Evolutionary conservation across 2,888 invertebrate species (phyloP).

Genomic region (Beris chalybata): DNA sequence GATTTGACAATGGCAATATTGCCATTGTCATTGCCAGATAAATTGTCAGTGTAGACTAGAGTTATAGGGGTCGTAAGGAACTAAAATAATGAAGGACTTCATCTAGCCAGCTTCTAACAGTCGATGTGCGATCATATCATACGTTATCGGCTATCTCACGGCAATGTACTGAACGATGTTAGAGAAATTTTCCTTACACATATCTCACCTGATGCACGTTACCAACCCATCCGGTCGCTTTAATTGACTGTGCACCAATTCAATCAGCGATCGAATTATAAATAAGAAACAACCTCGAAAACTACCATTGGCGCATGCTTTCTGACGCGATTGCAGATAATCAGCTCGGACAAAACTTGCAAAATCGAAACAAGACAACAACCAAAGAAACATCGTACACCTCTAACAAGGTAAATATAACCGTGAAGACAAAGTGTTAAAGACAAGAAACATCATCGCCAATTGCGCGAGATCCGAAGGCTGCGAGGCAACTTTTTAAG

Average conservation of each 20-base stretch:
- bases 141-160: too few relatives aligned
- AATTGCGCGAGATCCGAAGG: conserved; percentile 15
- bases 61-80: too few relatives aligned
- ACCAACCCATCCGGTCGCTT: not conserved
- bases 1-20: too few relatives aligned
- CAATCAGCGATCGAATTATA: conserved; percentile 16
- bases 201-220: too few relatives aligned
- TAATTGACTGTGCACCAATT: conserved; percentile 27
- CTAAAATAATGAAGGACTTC: too few relatives aligned
- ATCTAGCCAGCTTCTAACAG: too few relatives aligned
- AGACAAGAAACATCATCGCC: conserved; percentile 26
- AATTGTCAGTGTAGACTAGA: too few relatives aligned
- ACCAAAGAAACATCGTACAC: conserved; percentile 27
- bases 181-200: too few relatives aligned
- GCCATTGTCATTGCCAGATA: too few relatives aligned
- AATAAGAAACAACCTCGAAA: conserved; percentile 8
- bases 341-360: conserved; percentile 12
- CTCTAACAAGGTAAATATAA: conserved; percentile 28
- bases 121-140: too few relatives aligned
- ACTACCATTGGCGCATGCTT: conserved; percentile 31
- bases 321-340: conserved; percentile 29
- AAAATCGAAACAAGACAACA: not conserved
- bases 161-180: too few relatives aligned
- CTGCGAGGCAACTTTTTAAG: conserved; percentile 21
- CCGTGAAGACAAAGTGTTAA: conserved; percentile 32